These are phyloP conservation scores for Halcyon badia DNA, from an alignment of 2,797 vertebrate species.

Conservation along the genomic window DNA sequence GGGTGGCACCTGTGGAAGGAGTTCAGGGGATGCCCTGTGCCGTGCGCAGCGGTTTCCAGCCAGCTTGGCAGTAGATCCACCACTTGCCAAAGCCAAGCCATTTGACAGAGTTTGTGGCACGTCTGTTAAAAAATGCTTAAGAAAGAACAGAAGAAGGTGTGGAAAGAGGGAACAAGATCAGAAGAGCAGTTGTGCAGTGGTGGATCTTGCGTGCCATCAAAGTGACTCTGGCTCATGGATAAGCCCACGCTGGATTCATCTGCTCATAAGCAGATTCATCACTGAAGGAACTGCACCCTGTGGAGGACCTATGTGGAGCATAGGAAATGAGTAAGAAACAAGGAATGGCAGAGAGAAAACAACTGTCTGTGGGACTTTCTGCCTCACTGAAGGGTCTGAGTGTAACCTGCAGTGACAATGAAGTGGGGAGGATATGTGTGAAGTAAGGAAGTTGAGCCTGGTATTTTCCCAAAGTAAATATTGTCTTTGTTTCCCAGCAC, in stretches of 20 bases:
- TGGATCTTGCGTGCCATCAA: neutral
- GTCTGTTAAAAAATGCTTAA: neutral
- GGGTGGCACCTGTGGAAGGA: neutral
- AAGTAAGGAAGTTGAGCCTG: neutral
- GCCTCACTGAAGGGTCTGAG: neutral
- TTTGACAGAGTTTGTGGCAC: neutral
- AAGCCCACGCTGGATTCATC: neutral
- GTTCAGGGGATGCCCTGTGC: neutral
- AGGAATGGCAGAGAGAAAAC: neutral
- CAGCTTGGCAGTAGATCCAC: neutral
- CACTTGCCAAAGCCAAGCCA: neutral
- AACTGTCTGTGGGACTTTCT: fast-evolving
- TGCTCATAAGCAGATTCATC: neutral
- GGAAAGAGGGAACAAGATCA: neutral
- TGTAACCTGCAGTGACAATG: neutral
- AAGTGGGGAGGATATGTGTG: neutral
- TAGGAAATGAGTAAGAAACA: neutral
- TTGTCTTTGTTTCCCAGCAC: neutral
- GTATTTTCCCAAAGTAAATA: neutral
- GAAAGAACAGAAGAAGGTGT: neutral
- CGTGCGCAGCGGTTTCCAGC: neutral
- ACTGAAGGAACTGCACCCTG: neutral
- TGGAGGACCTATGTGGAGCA: neutral
- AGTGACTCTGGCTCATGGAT: neutral
- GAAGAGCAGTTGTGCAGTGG: neutral